Evolutionary conservation across 2,797 vertebrate genomes (phyloP).

Genomic region (Neoniphon sammara): DNA sequence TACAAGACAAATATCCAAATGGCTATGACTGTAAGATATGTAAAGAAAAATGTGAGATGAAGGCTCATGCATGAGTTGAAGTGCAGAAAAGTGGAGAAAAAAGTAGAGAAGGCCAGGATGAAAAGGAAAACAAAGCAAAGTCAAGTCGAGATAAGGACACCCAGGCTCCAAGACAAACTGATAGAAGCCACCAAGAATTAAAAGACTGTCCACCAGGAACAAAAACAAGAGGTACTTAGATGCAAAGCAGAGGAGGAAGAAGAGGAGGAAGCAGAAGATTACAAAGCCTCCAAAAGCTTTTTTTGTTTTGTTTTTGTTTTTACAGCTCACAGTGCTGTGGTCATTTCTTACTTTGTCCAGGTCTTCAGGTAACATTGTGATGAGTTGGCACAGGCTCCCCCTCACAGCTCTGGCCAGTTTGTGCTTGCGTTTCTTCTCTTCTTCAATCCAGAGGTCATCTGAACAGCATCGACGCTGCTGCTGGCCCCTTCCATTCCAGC

Average conservation of each 20-base stretch:
- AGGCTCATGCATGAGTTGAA: slow-evolving; percentile 2
- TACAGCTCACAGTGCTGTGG: neutral
- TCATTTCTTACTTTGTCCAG: slow-evolving; percentile 84
- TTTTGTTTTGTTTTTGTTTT: slow-evolving; percentile 21
- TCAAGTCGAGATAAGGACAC: slow-evolving; percentile 12
- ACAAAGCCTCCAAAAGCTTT: slow-evolving; percentile 14
- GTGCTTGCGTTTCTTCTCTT: slow-evolving; percentile 82
- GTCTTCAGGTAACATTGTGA: slow-evolving; percentile 62
- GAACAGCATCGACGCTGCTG: slow-evolving; percentile 75
- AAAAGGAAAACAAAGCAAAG: slow-evolving; percentile 6
- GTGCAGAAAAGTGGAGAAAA: slow-evolving; percentile 2
- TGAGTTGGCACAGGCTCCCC: slow-evolving; percentile 69
- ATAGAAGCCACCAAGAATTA: slow-evolving; percentile 12
- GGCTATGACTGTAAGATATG: neutral
- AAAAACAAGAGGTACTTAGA: neutral
- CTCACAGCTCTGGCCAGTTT: slow-evolving; percentile 77
- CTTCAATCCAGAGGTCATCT: slow-evolving; percentile 89
- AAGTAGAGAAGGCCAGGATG: neutral
- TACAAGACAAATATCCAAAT: neutral
- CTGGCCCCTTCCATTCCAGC: slow-evolving; percentile 39
- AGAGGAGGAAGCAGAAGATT: slow-evolving; percentile 40
- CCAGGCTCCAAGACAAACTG: slow-evolving; percentile 9
- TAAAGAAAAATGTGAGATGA: neutral
- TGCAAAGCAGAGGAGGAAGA: slow-evolving; percentile 24
- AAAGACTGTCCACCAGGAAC: slow-evolving; percentile 2